Evolutionary conservation across 1,140 invertebrate species (phyloP).

Genomic region (Anagrus nilaparvatae): DNA sequence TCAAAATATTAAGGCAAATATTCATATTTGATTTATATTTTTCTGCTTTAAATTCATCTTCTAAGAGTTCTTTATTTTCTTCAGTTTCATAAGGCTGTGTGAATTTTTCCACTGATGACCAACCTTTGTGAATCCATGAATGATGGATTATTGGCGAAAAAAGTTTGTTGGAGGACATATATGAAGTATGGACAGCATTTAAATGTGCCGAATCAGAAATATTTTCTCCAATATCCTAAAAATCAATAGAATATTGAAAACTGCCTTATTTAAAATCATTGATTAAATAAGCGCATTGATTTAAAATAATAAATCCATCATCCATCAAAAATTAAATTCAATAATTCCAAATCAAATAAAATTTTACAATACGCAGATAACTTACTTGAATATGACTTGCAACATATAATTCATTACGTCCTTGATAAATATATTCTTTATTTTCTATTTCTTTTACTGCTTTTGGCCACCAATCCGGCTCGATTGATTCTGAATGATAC

Average conservation of each 20-base stretch:
- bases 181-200: slow-evolving; percentile 58
- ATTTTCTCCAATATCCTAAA: slow-evolving; percentile 83
- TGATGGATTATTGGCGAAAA: slow-evolving; percentile 25
- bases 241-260: slow-evolving; percentile 19
- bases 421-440: slow-evolving; percentile 56
- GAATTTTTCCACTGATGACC: too few species aligned
- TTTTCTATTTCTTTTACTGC: slow-evolving; percentile 43
- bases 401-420: slow-evolving; percentile 64
- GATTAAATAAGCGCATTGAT: not conserved
- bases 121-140: too few species aligned
- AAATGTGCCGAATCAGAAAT: slow-evolving; percentile 78
- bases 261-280: not conserved
- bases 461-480: slow-evolving; percentile 59
- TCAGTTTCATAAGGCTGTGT: too few species aligned
- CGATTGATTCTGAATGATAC: slow-evolving; percentile 63
- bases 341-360: not conserved
- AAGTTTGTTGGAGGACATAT: slow-evolving; percentile 47
- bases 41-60: too few species aligned
- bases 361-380: not conserved
- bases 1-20: too few species aligned
- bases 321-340: slow-evolving; percentile 1
- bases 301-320: slow-evolving; percentile 2
- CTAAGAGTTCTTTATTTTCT: too few species aligned
- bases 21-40: too few species aligned
- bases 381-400: slow-evolving; percentile 59